Evolutionary conservation across 53 echinoderm and acorn worm genomes (phyloP).

Genomic region (Temnopleurus reevesii): DNA sequence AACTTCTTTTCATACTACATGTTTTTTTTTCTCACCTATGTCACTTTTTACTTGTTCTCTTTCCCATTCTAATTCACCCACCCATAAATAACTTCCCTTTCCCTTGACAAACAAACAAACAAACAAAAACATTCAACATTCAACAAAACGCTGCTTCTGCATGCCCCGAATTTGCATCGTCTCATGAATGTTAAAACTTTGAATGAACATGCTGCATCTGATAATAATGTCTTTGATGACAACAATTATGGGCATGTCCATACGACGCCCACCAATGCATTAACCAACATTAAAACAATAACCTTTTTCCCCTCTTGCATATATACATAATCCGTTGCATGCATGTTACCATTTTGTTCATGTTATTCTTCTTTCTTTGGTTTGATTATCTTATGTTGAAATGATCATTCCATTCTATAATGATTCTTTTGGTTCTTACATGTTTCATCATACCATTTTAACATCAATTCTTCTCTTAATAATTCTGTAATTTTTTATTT

Average conservation of each 20-base stretch:
- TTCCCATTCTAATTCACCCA: constrained; percentile 27
- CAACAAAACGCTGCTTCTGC: background rate
- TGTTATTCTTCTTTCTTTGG: background rate
- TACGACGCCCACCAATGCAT: background rate
- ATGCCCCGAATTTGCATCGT: constrained; percentile 2
- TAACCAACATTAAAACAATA: background rate
- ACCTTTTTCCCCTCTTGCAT: background rate
- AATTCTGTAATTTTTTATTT: background rate
- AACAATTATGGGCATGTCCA: background rate
- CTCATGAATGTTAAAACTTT: background rate
- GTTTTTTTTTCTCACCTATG: constrained; percentile 37
- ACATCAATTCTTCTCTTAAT: background rate
- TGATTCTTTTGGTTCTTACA: background rate
- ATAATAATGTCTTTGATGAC: background rate
- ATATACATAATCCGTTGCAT: background rate
- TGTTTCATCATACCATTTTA: background rate
- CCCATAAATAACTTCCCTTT: background rate
- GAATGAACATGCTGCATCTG: background rate
- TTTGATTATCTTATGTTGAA: background rate
- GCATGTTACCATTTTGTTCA: background rate
- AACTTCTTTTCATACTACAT: constrained; percentile 22
- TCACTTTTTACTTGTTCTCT: constrained; percentile 51
- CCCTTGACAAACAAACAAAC: background rate
- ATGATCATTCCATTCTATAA: background rate
- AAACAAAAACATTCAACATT: background rate